Evolutionary conservation across 2,113 vertebrate species (phyloP), one percentile per base, ranked within the genome.

Genomic region (Micronycteris hirsuta): DNA sequence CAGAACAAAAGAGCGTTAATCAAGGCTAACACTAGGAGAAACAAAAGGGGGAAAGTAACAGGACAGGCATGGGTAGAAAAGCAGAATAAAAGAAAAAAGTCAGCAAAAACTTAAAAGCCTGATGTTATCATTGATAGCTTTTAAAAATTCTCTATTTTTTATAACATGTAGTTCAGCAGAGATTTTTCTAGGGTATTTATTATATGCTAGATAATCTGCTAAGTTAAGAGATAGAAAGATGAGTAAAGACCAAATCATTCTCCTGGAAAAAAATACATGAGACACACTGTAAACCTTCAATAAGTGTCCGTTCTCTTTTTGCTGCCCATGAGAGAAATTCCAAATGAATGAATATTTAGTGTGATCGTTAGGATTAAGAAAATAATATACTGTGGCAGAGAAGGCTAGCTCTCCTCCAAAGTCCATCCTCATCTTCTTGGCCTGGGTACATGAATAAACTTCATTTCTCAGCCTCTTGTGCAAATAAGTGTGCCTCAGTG

Each of bases 151-250:
- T 14, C 58, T 58, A 89, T 89, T 61, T 61, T 54, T 61, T 61
- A 61, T 88, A 91, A 96, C 89, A 47, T 78, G 77, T 43, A 89
- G 26, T 89, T 78, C 77, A 91, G 26, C 61, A 94, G 91, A 95
- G 26, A 91, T 61, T 95, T 63, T 94, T 89, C 61, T 68, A 80
- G 45, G 58, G 36, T 85, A n/a, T 81, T 89, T 92, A 58, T n/a
- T 63, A 14, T 63, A 14, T 63, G 61, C 28, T 63, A 11, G 61
- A 63, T 28, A 63, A 31, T 31, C 61, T 68, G 70, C 36, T 94
- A 95, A 74, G 19, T 85, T 94, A 47, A n/a, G 52, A 88, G 33
- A 49, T 68, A 86, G 54, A 91, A 74, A 93, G 4, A 82, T 65
- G 43, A 87, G n/a, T 77, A 95, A 78, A n/a, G n/a, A 67, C 36